These are phyloP conservation scores for Melanotaenia parkinsoni DNA, from an alignment of 2,797 vertebrate species.

Conservation along the genomic window DNA sequence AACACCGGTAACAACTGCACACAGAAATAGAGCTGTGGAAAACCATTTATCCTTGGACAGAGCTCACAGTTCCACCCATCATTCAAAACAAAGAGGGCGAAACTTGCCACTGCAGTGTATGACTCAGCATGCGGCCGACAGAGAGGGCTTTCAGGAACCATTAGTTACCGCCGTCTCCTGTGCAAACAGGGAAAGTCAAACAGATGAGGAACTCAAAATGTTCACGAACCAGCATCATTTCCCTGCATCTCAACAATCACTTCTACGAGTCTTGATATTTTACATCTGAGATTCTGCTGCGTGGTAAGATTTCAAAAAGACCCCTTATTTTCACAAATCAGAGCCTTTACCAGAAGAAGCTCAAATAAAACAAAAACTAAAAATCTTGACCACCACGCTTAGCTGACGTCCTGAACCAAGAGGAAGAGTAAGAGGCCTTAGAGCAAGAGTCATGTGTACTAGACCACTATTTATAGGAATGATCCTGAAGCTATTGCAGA, in stretches of 20 bases:
- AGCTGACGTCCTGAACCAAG: conserved; percentile 3
- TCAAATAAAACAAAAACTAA: conserved; percentile 21
- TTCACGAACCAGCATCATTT: background rate
- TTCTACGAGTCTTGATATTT: background rate
- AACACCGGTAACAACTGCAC: conserved; percentile 6
- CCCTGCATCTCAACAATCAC: background rate
- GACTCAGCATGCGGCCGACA: conserved; percentile 40
- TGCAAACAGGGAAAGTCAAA: conserved; percentile 1
- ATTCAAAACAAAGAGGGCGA: background rate
- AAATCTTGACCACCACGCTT: conserved; percentile 31
- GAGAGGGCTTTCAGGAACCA: conserved; percentile 17
- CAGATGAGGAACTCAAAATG: background rate
- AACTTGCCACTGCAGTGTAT: conserved; percentile 16
- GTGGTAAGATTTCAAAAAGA: too few species aligned
- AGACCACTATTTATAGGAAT: background rate
- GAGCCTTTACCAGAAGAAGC: background rate
- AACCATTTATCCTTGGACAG: conserved; percentile 6
- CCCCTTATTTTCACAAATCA: background rate
- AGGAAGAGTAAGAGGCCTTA: background rate
- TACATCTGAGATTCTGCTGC: too few species aligned
- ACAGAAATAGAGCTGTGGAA: conserved; percentile 14
- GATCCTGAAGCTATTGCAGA: background rate
- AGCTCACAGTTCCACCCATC: background rate
- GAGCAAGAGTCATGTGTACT: too few species aligned
- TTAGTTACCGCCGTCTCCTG: conserved; percentile 15